A percentile compares a stretch with the other conserved stretches of the same genome.
phyloP scores from a whole-genome alignment of 2,797 vertebrate species.

The Chelmon rostratus region DNA sequence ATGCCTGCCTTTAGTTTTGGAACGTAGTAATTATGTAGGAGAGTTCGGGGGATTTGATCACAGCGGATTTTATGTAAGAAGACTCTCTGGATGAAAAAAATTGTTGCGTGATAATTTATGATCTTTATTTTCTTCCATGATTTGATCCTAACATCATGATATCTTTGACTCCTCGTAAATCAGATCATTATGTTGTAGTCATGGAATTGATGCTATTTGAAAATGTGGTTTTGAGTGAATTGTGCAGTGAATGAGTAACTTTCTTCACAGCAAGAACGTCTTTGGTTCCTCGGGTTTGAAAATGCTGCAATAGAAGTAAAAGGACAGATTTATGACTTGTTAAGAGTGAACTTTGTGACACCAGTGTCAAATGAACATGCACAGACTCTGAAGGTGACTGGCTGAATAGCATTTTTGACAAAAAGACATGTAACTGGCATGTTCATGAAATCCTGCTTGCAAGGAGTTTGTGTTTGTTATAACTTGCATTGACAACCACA shows the following conservation, averaged over 20 bases:
- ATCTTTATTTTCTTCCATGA: slow-evolving; percentile 39
- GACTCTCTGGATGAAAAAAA: slow-evolving; percentile 53
- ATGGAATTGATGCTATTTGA: slow-evolving; percentile 40
- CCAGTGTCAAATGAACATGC: neutral
- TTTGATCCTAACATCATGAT: slow-evolving; percentile 36
- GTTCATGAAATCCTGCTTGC: neutral
- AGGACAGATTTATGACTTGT: neutral
- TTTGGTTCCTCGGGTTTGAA: neutral
- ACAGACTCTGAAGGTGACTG: neutral
- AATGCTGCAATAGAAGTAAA: neutral
- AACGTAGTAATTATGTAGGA: slow-evolving; percentile 7
- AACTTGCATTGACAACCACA: slow-evolving; percentile 28
- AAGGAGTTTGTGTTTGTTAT: slow-evolving; percentile 50
- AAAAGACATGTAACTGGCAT: neutral
- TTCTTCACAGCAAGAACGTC: neutral
- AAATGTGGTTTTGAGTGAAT: slow-evolving; percentile 27
- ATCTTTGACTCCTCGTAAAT: slow-evolving; percentile 51
- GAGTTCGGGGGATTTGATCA: slow-evolving; percentile 31
- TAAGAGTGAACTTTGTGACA: neutral
- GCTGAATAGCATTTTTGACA: neutral
- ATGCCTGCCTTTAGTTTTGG: slow-evolving; percentile 24
- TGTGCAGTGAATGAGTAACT: slow-evolving; percentile 6
- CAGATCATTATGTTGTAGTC: slow-evolving; percentile 46
- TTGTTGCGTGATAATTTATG: slow-evolving; percentile 41
- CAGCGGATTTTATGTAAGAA: slow-evolving; percentile 25